Evolutionary conservation across 2,888 invertebrate species (phyloP).

Genomic region (Amphipyra berbera): DNA sequence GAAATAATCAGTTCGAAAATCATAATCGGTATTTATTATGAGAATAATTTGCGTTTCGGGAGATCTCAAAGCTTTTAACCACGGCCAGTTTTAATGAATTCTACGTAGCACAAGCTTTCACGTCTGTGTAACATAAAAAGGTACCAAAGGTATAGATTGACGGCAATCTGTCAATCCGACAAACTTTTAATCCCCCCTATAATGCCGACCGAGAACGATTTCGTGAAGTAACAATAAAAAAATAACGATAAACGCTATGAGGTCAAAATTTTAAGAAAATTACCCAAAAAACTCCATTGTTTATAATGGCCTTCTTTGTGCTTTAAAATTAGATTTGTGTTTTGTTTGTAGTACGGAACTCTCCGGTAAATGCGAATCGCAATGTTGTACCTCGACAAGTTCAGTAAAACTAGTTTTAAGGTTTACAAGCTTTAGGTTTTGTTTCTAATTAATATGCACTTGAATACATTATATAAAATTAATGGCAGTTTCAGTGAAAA

Average conservation of each 20-base stretch:
- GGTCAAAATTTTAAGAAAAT: conserved; percentile 53
- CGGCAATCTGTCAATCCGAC: conserved; percentile 34
- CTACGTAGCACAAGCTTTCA: conserved; percentile 11
- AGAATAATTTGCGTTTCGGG: background rate
- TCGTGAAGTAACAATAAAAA: conserved; percentile 51
- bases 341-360: conserved; percentile 18
- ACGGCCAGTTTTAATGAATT: background rate
- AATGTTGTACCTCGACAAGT: background rate
- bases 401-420: background rate
- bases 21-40: background rate
- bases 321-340: conserved; percentile 47
- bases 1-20: conserved; percentile 1
- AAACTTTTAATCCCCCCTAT: conserved; percentile 40
- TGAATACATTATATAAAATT: no score
- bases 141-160: conserved; percentile 11
- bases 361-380: conserved; percentile 6
- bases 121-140: conserved; percentile 14
- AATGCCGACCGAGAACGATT: conserved; percentile 43
- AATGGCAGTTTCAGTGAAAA: no score
- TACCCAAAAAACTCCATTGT: conserved; percentile 39
- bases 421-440: background rate
- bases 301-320: conserved; percentile 48
- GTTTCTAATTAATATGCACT: no score
- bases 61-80: conserved; percentile 8
- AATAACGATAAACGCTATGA: conserved; percentile 50